A percentile compares a stretch with the other conserved stretches of the same genome.
Conservation (phyloP, 2,797 vertebrate genomes). For the Streptopelia turtur region DNA sequence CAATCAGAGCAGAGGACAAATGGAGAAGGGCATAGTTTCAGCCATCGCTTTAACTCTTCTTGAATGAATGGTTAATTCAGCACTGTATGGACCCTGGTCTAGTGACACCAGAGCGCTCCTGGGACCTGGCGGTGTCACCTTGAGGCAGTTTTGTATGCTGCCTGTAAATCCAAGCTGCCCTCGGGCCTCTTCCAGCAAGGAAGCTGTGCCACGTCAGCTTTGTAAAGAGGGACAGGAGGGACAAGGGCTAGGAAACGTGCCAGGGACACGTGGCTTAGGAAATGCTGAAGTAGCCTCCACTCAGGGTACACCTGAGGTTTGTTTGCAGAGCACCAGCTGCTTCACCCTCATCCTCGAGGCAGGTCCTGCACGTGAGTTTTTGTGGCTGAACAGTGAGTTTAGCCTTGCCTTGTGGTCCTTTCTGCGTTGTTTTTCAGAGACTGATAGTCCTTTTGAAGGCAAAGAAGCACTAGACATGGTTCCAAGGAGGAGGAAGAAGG, state of each 20-base stretch:
- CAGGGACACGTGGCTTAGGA: not conserved
- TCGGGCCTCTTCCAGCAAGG: not conserved
- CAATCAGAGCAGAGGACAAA: not conserved
- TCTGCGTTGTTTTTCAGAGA: not conserved
- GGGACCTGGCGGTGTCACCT: not conserved
- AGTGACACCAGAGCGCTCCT: not conserved
- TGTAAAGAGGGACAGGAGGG: not conserved
- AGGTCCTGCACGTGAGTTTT: not conserved
- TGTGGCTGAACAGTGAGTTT: not conserved
- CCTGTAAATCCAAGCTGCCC: not conserved
- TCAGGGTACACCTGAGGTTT: not conserved
- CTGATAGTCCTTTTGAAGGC: not conserved
- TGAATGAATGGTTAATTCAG: not conserved
- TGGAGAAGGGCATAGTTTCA: not conserved
- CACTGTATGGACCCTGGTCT: not conserved
- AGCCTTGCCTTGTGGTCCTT: not conserved
- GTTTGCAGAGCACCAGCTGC: not conserved
- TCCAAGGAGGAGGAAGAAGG: not conserved
- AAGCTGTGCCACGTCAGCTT: not conserved
- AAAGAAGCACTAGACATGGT: not conserved
- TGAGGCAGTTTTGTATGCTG: not conserved
- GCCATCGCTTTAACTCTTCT: not conserved
- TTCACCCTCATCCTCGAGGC: not conserved
- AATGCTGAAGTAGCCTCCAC: not conserved
- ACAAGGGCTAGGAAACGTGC: not conserved